Base-by-base conservation (phyloP, 2,113 vertebrate species). In the Paralichthys olivaceus region DNA sequence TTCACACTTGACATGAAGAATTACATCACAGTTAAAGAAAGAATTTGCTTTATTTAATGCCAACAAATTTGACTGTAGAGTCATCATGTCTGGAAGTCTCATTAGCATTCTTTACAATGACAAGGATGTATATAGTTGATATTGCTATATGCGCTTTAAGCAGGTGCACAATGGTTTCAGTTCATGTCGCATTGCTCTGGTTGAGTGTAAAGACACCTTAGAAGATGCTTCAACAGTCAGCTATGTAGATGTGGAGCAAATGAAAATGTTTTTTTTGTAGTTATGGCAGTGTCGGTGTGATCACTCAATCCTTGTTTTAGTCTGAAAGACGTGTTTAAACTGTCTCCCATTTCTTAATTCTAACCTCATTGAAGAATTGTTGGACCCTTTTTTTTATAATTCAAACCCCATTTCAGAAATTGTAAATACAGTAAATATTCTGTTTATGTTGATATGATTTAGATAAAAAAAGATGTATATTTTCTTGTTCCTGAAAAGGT, bases 401-500 rank as follows among this genome's bases (percentile, higher is more conserved):
- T 63, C 4, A 61, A n/a, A 45, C 8, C 4, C 5, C 1, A 19
- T 34, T 29, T 51, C 49, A 29, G 12, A 66, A 22, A 62, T 45
- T 55, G 56, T 56, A 15, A 17, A 56, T 26, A 62, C 32, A 45
- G 56, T 56, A 15, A 17, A 56, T 26, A 20, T 59, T 59, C 17
- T 40, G 4, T 61, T 40, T 23, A 9, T 8, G 28, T 45, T 23
- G 4, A 26, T 65, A 58, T 78, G 23, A 72, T 9, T 5, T 60
- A 51, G 22, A 1, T 77, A 4, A 7, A 58, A 12, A 23, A n/a
- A 40, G 29, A 45, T 55, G 13, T 37, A 22, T 79, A 61, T 75
- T 76, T 79, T 65, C 43, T 70, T 77, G 4, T 14, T 68, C 32
- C 7, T 66, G 55, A 54, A 54, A 72, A 32, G 0, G 45, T 11